A percentile compares a stretch with the other conserved stretches of the same genome.
Evolutionary conservation across 2,888 invertebrate genomes (phyloP).

Genomic region (Odontocolon sp.): DNA sequence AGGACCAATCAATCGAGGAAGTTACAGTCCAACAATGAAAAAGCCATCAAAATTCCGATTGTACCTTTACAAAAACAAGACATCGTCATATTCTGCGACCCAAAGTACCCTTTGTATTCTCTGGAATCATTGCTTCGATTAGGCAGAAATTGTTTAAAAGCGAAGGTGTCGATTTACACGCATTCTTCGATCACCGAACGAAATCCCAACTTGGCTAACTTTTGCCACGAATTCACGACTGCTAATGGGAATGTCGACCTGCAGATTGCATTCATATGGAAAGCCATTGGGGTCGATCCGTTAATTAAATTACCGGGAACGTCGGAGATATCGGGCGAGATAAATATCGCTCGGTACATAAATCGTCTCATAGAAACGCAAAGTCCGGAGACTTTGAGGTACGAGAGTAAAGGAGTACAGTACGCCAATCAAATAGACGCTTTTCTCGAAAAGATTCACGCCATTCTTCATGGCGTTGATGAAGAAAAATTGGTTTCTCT

Average conservation of each 20-base stretch:
- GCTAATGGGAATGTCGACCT: constrained; percentile 57
- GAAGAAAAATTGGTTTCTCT: constrained; percentile 49
- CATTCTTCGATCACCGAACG: constrained; percentile 73
- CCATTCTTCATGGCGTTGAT: constrained; percentile 58
- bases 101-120: constrained; percentile 74
- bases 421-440: constrained; percentile 75
- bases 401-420: constrained; percentile 71
- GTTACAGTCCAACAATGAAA: neutral
- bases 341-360: constrained; percentile 77
- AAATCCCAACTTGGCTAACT: constrained; percentile 63
- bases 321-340: constrained; percentile 72
- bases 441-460: constrained; percentile 71
- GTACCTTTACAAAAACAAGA: constrained; percentile 35
- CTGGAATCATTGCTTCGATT: constrained; percentile 71
- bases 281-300: constrained; percentile 71
- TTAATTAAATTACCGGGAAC: constrained; percentile 65
- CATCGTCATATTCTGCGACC: constrained; percentile 76
- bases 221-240: constrained; percentile 64
- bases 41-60: neutral
- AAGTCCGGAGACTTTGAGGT: constrained; percentile 68
- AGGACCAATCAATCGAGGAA: constrained; percentile 41
- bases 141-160: constrained; percentile 63
- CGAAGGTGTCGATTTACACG: constrained; percentile 66
- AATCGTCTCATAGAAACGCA: constrained; percentile 75
- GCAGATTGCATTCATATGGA: constrained; percentile 74